Percentiles rank a stretch among this genome's conserved stretches.
Conservation (phyloP, 2,113 vertebrate genomes). For the Amphiprion percula region DNA sequence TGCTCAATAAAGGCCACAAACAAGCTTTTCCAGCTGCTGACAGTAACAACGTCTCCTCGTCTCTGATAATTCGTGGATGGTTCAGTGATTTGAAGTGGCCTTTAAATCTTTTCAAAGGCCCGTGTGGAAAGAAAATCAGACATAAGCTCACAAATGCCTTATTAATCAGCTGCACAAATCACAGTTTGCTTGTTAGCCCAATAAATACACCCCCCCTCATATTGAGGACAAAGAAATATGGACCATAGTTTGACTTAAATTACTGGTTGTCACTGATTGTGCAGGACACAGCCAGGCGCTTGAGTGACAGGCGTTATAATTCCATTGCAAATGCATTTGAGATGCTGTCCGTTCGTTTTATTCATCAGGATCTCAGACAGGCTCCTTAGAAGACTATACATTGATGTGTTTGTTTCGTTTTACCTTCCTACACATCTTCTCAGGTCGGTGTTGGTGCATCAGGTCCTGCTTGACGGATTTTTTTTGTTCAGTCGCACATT, state of each 20-base stretch:
- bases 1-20: constrained; percentile 10
- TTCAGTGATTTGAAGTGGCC: constrained; percentile 51
- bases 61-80: constrained; percentile 47
- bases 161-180: constrained; percentile 43
- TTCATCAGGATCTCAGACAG: background rate
- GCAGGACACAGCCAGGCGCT: background rate
- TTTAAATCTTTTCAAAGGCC: constrained; percentile 61
- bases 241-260: constrained; percentile 15
- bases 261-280: constrained; percentile 5
- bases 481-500: constrained; percentile 9
- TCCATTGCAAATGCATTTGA: background rate
- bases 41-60: constrained; percentile 31
- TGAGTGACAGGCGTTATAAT: background rate
- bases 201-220: background rate
- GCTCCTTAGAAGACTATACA: background rate
- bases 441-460: background rate
- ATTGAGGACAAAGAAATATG: background rate
- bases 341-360: background rate
- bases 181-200: constrained; percentile 21
- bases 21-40: constrained; percentile 39
- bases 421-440: background rate
- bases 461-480: background rate
- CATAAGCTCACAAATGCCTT: constrained; percentile 16
- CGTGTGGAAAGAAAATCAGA: constrained; percentile 21
- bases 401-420: background rate